Evolutionary conservation across 1,140 invertebrate genomes (phyloP).

Genomic region (Drosophila asahinai): DNA sequence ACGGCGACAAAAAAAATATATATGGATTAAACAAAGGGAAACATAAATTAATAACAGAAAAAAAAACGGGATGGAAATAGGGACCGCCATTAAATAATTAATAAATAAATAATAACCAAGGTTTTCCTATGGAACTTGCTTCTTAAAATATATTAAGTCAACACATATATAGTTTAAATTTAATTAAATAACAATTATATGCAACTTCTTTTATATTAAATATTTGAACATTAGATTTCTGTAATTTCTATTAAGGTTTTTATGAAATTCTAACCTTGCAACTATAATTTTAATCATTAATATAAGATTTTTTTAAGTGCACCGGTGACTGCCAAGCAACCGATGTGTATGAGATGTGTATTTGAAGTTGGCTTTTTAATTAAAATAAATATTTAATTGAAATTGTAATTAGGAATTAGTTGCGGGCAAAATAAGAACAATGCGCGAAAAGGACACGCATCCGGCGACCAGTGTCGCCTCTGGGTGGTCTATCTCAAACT

Average conservation of each 20-base stretch:
- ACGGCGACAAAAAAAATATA: conserved; percentile 6
- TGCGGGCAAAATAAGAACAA: conserved; percentile 57
- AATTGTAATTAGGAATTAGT: conserved; percentile 81
- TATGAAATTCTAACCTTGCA: too few species aligned
- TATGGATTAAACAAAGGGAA: not conserved
- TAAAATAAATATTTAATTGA: conserved; percentile 83
- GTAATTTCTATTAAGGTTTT: too few species aligned
- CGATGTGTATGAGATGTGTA: conserved; percentile 56
- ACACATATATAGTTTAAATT: too few species aligned
- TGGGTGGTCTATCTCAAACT: not conserved
- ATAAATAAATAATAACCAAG: not conserved
- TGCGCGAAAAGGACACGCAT: conserved; percentile 15
- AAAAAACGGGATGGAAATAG: not conserved
- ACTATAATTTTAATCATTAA: too few species aligned
- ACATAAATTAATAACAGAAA: not conserved
- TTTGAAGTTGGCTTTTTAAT: conserved; percentile 82
- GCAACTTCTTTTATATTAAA: too few species aligned
- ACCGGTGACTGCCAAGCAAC: conserved; percentile 9
- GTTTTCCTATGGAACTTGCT: not conserved
- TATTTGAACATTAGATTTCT: too few species aligned
- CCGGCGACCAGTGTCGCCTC: not conserved
- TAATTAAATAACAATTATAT: too few species aligned
- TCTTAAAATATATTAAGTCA: too few species aligned
- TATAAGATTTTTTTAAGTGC: conserved; percentile 12
- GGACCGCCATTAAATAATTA: too few species aligned